A percentile compares a stretch with the other conserved stretches of the same genome.
Conservation (phyloP, 2,888 invertebrate genomes). For the Alviniconcha strummeri region DNA sequence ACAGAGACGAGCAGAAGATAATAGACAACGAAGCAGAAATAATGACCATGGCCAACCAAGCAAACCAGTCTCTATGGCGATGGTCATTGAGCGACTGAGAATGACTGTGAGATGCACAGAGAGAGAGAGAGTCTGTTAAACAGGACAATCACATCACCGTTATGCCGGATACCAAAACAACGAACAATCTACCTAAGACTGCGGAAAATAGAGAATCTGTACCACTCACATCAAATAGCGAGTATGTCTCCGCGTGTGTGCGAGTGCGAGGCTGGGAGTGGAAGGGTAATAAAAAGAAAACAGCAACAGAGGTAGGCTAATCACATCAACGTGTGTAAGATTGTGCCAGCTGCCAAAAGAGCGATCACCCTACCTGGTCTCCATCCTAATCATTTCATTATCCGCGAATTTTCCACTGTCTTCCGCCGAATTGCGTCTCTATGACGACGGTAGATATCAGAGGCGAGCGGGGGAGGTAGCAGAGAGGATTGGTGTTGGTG, state of each 20-base stretch:
- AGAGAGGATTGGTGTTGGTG: background rate
- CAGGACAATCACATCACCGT: background rate
- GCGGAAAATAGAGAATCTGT: too few species aligned
- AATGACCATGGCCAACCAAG: background rate
- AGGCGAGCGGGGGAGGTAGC: background rate
- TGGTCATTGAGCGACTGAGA: background rate
- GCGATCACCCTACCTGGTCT: constrained; percentile 3
- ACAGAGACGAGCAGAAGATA: background rate
- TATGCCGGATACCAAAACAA: background rate
- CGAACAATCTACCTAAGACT: background rate
- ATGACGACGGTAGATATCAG: constrained; percentile 15
- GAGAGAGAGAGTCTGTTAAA: background rate
- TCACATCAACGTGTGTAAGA: constrained; percentile 14
- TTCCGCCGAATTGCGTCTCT: background rate
- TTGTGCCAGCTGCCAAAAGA: constrained; percentile 10
- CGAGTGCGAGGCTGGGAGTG: background rate
- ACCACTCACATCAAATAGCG: too few species aligned
- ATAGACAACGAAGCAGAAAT: background rate
- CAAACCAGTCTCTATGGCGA: background rate
- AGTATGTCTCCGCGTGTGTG: too few species aligned
- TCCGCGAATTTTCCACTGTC: constrained; percentile 16
- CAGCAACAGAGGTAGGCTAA: background rate
- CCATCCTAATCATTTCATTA: constrained; percentile 23
- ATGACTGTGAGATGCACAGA: background rate
- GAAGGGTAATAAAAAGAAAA: background rate